These are phyloP conservation scores for Boloria selene DNA, from an alignment of 2,888 invertebrate genomes.

Conservation along the genomic window DNA sequence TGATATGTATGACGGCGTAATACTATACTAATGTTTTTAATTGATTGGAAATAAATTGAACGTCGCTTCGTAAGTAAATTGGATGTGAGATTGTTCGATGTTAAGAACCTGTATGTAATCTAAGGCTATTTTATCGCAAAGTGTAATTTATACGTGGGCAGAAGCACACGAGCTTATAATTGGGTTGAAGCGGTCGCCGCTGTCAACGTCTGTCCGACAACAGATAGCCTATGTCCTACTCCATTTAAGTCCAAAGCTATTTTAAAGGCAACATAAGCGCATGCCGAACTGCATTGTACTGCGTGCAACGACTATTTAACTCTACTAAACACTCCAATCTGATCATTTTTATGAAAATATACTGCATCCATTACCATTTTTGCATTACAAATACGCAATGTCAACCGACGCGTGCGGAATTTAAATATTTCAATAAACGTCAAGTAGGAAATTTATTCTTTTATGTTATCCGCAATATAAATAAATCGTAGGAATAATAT, in stretches of 20 bases:
- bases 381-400: constrained; percentile 53
- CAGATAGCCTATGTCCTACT: constrained; percentile 22
- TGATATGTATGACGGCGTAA: constrained; percentile 11
- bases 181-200: constrained; percentile 22
- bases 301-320: constrained; percentile 55
- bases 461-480: constrained; percentile 18
- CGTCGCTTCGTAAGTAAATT: constrained; percentile 18
- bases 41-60: constrained; percentile 24
- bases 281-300: constrained; percentile 10
- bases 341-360: constrained; percentile 54
- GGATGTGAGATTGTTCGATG: constrained; percentile 14
- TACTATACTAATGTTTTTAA: constrained; percentile 19
- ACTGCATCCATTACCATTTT: constrained; percentile 54
- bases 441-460: constrained; percentile 23
- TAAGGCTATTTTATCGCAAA: constrained; percentile 19
- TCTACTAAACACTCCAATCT: constrained; percentile 44
- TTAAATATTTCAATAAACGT: constrained; percentile 30
- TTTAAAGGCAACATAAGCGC: constrained; percentile 43
- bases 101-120: constrained; percentile 23
- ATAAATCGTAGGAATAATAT: constrained; percentile 5
- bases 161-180: constrained; percentile 16
- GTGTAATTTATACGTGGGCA: constrained; percentile 19
- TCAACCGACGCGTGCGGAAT: constrained; percentile 31
- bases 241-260: constrained; percentile 11
- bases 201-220: constrained; percentile 22